phyloP scores from a whole-genome alignment of 2,888 invertebrate genomes.

The Bursaphelenchus okinawaensis region DNA sequence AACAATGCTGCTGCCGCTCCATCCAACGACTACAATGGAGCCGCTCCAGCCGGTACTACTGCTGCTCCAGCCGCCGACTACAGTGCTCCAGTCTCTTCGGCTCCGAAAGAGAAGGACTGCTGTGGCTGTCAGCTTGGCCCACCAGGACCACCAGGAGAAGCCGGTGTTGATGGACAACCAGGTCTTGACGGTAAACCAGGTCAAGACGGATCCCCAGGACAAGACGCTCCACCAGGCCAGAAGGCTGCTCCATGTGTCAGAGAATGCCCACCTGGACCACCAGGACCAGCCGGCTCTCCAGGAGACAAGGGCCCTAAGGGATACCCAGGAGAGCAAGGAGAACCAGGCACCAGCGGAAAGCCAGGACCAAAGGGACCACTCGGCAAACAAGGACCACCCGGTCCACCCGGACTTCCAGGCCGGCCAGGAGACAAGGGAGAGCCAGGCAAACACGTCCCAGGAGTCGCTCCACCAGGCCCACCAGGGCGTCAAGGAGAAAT shows the following conservation, averaged over 20 bases:
- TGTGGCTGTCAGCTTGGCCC: slow-evolving; percentile 37
- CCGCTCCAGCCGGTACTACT: slow-evolving; percentile 9
- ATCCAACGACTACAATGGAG: slow-evolving; percentile 7
- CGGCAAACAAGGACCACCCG: slow-evolving; percentile 45
- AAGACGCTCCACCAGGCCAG: slow-evolving; percentile 34
- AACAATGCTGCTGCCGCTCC: slow-evolving; percentile 9
- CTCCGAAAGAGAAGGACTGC: slow-evolving; percentile 6
- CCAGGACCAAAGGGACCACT: slow-evolving; percentile 24
- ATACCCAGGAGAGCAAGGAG: slow-evolving; percentile 52
- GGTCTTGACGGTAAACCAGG: slow-evolving; percentile 33
- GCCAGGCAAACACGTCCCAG: slow-evolving; percentile 38
- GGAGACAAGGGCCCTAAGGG: slow-evolving; percentile 53
- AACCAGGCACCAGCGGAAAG: slow-evolving; percentile 41
- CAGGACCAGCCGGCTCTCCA: slow-evolving; percentile 44
- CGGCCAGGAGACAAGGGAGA: slow-evolving; percentile 44
- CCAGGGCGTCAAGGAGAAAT: slow-evolving; percentile 44
- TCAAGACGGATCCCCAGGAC: slow-evolving; percentile 26
- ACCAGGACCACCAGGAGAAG: slow-evolving; percentile 35
- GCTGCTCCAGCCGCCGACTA: slow-evolving; percentile 14
- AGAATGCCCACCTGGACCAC: slow-evolving; percentile 49
- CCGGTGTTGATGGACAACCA: slow-evolving; percentile 28
- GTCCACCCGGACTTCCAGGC: slow-evolving; percentile 49
- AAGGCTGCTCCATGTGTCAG: slow-evolving; percentile 35
- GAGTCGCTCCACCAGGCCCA: slow-evolving; percentile 37
- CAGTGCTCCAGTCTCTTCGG: slow-evolving; percentile 10